These are phyloP conservation scores for Diachrysia chrysitis DNA, from an alignment of 2,888 invertebrate species.

Conservation along the genomic window DNA sequence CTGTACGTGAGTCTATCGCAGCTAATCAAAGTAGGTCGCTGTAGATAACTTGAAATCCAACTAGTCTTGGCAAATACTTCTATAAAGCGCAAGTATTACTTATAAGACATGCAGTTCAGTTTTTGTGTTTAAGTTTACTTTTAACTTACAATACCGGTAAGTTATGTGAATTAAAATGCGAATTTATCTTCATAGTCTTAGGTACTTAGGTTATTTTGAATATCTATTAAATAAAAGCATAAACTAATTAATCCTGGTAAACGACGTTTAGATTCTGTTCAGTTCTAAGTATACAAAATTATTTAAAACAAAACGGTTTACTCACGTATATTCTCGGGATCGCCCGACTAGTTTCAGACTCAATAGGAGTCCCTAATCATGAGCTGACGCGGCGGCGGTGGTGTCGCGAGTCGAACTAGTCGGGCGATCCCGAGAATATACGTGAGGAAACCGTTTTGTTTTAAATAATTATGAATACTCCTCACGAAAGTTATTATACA, in stretches of 20 bases:
- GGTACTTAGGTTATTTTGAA: not conserved
- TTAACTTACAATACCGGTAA: not conserved
- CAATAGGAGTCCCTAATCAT: no score
- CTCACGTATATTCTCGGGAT: no score
- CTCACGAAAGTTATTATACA: no score
- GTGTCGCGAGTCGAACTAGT: no score
- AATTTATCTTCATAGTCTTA: no score
- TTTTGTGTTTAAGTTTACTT: not conserved
- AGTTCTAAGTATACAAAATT: not conserved
- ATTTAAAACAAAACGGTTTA: no score
- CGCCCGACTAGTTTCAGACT: no score
- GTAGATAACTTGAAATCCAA: slow-evolving; percentile 48
- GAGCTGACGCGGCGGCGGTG: no score
- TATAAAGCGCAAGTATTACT: slow-evolving; percentile 27
- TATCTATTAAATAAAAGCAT: not conserved
- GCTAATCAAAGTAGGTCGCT: slow-evolving; percentile 40
- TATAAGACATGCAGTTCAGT: not conserved
- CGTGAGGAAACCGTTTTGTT: no score
- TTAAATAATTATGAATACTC: no score
- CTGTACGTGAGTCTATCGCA: slow-evolving; percentile 17
- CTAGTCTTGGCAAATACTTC: slow-evolving; percentile 45
- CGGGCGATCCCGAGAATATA: no score
- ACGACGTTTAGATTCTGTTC: not conserved
- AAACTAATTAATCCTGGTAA: not conserved
- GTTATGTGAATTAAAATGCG: not conserved